Percentiles rank a stretch among this genome's conserved stretches.
Evolutionary conservation across 53 echinoderm and acorn worm species (phyloP).

Genomic region (Glandiceps talaboti): DNA sequence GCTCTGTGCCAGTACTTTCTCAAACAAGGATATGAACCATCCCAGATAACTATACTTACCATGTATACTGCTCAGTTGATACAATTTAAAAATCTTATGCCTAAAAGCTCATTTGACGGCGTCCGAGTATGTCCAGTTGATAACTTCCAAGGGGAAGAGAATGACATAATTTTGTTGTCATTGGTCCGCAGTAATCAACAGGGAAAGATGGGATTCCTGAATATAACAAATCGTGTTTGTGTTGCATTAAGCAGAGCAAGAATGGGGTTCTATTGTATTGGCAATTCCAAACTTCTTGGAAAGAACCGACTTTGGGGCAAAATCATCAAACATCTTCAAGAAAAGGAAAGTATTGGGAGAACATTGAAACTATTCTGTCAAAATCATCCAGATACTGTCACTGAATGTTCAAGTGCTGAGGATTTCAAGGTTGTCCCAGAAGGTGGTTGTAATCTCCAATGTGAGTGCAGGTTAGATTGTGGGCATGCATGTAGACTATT

Average conservation of each 20-base stretch:
- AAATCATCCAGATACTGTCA: slow-evolving; percentile 24
- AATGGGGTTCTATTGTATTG: slow-evolving; percentile 41
- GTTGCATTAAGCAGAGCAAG: slow-evolving; percentile 33
- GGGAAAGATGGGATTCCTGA: slow-evolving; percentile 33
- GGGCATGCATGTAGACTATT: slow-evolving; percentile 35
- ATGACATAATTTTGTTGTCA: slow-evolving; percentile 46
- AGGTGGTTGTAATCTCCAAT: slow-evolving; percentile 52
- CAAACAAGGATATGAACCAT: slow-evolving; percentile 23
- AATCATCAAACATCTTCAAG: background rate
- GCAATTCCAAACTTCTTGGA: slow-evolving; percentile 28
- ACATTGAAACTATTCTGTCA: background rate
- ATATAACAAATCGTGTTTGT: slow-evolving; percentile 23
- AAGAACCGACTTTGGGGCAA: slow-evolving; percentile 23
- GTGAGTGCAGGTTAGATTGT: slow-evolving; percentile 33
- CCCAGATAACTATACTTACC: slow-evolving; percentile 37
- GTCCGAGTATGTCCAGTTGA: slow-evolving; percentile 31
- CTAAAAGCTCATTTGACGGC: background rate
- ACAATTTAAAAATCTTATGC: slow-evolving; percentile 18
- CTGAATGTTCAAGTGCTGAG: slow-evolving; percentile 10
- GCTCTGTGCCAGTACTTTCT: slow-evolving; percentile 24
- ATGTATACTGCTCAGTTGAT: slow-evolving; percentile 19
- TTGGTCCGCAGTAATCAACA: slow-evolving; percentile 26
- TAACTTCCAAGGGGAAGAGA: slow-evolving; percentile 40
- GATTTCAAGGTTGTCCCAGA: slow-evolving; percentile 47
- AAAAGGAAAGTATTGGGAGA: background rate